Evolutionary conservation across 2,888 invertebrate species (phyloP).

Genomic region (Callosobruchus maculatus): DNA sequence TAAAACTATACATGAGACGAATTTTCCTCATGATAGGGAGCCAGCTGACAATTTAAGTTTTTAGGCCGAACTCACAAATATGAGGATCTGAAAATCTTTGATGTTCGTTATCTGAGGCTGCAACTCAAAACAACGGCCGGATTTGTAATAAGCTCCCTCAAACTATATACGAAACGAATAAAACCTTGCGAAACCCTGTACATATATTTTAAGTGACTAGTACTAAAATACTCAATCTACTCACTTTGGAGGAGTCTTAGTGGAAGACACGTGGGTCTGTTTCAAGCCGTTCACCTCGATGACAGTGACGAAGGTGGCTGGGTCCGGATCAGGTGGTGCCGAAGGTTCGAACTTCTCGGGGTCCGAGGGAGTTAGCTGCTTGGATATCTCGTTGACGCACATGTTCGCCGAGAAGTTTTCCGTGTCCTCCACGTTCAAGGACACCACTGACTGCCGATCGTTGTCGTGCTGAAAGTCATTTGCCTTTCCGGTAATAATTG

Average conservation of each 20-base stretch:
- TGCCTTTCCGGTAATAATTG: background rate
- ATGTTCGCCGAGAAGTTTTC: constrained; percentile 54
- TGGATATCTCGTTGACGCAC: constrained; percentile 69
- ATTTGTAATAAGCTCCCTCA: too few relatives aligned
- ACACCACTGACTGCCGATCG: constrained; percentile 19
- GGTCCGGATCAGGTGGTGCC: constrained; percentile 45
- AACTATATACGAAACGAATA: too few relatives aligned
- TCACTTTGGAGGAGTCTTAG: constrained; percentile 44
- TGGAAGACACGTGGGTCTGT: constrained; percentile 39
- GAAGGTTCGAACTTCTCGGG: constrained; percentile 27
- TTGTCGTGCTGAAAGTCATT: constrained; percentile 21
- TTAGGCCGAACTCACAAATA: too few relatives aligned
- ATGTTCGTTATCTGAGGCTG: too few relatives aligned
- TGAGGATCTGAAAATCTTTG: too few relatives aligned
- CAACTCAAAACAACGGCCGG: too few relatives aligned
- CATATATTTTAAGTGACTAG: too few relatives aligned
- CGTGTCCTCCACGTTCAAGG: constrained; percentile 32
- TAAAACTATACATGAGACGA: too few relatives aligned
- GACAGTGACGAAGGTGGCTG: constrained; percentile 76
- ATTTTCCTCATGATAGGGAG: too few relatives aligned
- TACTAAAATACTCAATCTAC: constrained; percentile 7
- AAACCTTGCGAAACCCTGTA: too few relatives aligned
- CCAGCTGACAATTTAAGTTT: too few relatives aligned
- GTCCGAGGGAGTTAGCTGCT: constrained; percentile 27
- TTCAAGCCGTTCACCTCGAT: constrained; percentile 84